A percentile compares a stretch with the other conserved stretches of the same genome.
phyloP scores from a whole-genome alignment of 2,797 vertebrate genomes.

The Centropyge bicolor region DNA sequence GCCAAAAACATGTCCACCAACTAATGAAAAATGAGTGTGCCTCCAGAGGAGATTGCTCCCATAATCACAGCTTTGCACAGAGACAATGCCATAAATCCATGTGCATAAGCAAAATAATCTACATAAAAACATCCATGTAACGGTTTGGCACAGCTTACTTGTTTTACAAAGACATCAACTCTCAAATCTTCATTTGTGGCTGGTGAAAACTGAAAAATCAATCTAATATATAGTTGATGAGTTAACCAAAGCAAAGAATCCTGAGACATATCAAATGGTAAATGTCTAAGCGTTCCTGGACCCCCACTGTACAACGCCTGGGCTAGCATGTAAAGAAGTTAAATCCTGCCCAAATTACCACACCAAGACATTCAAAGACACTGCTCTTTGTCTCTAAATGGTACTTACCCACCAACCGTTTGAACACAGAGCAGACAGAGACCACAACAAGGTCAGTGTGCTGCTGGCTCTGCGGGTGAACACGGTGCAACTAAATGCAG shows the following conservation, averaged over 20 bases:
- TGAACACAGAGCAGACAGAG: slow-evolving; percentile 16
- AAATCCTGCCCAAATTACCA: neutral
- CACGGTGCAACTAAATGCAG: slow-evolving; percentile 29
- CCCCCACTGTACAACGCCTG: neutral
- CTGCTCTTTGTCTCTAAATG: slow-evolving; percentile 19
- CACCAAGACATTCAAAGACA: slow-evolving; percentile 12
- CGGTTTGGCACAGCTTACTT: neutral
- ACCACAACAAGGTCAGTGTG: slow-evolving; percentile 44
- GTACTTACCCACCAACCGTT: slow-evolving; percentile 20
- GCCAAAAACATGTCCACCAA: neutral
- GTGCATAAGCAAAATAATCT: neutral
- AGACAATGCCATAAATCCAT: neutral
- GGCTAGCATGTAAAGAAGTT: neutral
- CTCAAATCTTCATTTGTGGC: neutral
- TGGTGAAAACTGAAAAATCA: neutral
- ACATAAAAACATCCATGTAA: neutral
- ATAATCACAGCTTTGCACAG: neutral
- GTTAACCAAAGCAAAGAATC: neutral
- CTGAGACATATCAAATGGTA: neutral
- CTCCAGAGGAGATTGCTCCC: neutral
- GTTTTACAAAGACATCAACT: slow-evolving; percentile 3
- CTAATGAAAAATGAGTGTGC: neutral
- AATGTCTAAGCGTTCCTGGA: slow-evolving; percentile 5
- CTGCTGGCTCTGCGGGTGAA: slow-evolving; percentile 27
- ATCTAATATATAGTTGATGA: slow-evolving; percentile 9